Percentiles rank a stretch among this genome's conserved stretches.
These are phyloP conservation scores for Tachuris rubrigastra DNA, from an alignment of 2,113 vertebrate species.

Conservation along the genomic window DNA sequence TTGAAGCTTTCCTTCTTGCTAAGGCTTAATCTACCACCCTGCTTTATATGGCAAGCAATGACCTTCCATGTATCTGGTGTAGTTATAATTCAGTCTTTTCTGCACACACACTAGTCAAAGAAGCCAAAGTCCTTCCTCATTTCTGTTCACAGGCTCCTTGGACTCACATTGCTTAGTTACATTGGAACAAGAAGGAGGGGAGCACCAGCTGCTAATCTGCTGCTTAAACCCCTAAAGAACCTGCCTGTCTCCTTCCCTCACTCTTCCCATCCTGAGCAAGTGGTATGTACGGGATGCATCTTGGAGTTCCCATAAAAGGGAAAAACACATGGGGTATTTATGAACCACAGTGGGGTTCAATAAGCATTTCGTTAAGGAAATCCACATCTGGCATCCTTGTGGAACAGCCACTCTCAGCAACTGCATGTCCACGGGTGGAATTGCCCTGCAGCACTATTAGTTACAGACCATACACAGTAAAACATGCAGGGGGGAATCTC, in stretches of 20 bases:
- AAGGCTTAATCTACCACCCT: background rate
- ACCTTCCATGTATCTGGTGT: background rate
- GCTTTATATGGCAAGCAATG: background rate
- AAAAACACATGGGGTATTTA: background rate
- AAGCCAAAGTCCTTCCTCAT: background rate
- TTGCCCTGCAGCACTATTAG: background rate
- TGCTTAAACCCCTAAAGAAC: background rate
- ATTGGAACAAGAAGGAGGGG: rapidly evolving
- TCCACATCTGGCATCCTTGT: background rate
- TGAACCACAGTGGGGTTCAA: background rate
- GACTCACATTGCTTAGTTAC: background rate
- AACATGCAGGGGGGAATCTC: background rate
- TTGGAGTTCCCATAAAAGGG: background rate
- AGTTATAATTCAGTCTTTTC: background rate
- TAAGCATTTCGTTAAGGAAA: background rate
- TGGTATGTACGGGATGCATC: background rate
- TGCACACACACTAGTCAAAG: background rate
- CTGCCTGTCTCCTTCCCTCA: background rate
- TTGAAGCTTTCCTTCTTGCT: background rate
- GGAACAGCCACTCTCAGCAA: background rate
- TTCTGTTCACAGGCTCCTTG: background rate
- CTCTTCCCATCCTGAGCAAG: background rate
- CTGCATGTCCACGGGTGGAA: background rate
- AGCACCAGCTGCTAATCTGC: background rate
- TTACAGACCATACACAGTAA: background rate